Base-by-base conservation (phyloP, 2,888 invertebrate species). In the Hetaerina titia region DNA sequence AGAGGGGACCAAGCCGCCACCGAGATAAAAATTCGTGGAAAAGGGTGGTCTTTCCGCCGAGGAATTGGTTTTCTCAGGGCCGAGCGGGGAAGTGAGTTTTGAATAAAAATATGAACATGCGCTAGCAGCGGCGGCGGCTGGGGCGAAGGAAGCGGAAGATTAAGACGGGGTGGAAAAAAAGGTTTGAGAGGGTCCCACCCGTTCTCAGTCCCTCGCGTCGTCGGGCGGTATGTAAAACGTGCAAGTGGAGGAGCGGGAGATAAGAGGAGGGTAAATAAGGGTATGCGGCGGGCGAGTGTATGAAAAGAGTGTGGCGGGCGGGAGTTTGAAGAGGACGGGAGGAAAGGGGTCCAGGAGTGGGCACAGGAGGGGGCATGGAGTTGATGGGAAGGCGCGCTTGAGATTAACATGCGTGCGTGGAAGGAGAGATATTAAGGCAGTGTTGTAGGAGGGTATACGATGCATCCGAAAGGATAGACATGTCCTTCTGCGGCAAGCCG, bases 251-350 rank as follows among this genome's bases (percentile, higher is more conserved):
- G 69, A 45, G 19, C 57, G 92, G 69, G 45, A 92, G 64, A 92
- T 69, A 69, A 92, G 45, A 56, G 69, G 15, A 56, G 92, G 92
- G 69, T 92, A 92, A 92, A 92, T 92, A 92, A 92, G 92, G 81
- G 22, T 81, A 81, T 69, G 69, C 69, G 69, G 69, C 69, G 69
- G 45, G 64, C 31, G 63, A 31, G 19, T 64, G 64, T 64, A 64
- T 45, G n/a, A 69, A 69, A 64, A 64, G 31, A 19, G 64, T 7
- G 19, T 45, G 90, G 19, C 31, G 17, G 64, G 64, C 25, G 64
- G 45, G 31, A n/a, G n/a, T 89, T n/a, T 89, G n/a, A 57, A 56
- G 58, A 13, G 25, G 22, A 58, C 1, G 60, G 17, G 56, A 17
- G 45, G 4, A 56, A 45, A 22, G 56, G 45, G 15, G 45, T 19